Evolutionary conservation across 2,888 invertebrate species (phyloP), one percentile per base, ranked within the genome.

Genomic region (Drosophila suboccidentalis): DNA sequence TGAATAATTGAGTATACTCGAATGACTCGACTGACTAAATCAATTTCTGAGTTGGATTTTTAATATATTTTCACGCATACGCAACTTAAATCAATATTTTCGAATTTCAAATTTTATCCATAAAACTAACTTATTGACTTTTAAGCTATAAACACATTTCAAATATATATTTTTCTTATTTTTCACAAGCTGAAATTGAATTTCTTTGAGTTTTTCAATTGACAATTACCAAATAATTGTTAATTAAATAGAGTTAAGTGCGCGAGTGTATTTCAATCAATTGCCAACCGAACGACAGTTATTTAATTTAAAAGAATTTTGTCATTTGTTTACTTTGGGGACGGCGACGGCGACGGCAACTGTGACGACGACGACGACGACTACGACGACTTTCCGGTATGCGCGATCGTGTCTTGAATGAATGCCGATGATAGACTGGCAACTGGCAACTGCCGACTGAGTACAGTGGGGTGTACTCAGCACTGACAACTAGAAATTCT

Each of bases 331-430:
- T 73, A 79, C 75, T 75, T 71, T 65, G 17, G 36, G 17, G 53
- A 44, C 15, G 6, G 44, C 57, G 38, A 50, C 49, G 51, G 26
- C 34, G 10, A 44, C 34, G 1, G 34, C 11, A n/a, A n/a, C n/a
- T n/a, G n/a, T n/a, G n/a, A n/a, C 57, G 38, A 50, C 53, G 55
- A 34, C 43, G 5, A 46, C 34, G 3, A 11, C 13, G 11, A 26
- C 29, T 26, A 29, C 47, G 22, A 51, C 36, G 46, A 61, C 41
- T 43, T 51, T 38, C 44, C 46, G 46, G 55, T 50, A 55, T 34
- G 57, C 54, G 62, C 38, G 72, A 75, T 75, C 84, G 84, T 80
- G 75, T 67, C 66, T 72, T 72, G 72, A 83, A 66, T 73, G 76
- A 71, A 61, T 61, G 53, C 63, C 68, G 75, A 57, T 80, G 80